Conservation (phyloP, 2,888 invertebrate genomes). For the Harpalus rubripes region DNA sequence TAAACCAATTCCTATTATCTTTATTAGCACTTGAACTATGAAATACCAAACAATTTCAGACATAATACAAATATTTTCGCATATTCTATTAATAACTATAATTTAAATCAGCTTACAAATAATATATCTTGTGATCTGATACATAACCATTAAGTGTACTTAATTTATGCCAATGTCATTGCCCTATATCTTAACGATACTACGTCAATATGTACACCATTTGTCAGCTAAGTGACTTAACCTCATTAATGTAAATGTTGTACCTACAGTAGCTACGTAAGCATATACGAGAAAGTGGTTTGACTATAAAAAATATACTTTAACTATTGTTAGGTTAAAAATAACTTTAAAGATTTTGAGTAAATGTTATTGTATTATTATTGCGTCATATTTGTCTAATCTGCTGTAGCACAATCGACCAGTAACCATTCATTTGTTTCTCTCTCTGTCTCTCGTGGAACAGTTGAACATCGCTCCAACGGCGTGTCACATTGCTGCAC, state of each 20-base stretch:
- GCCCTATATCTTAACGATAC: background rate
- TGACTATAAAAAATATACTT: background rate
- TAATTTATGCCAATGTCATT: background rate
- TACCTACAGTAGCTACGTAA: background rate
- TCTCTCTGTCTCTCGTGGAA: background rate
- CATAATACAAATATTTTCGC: constrained; percentile 4
- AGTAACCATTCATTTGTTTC: background rate
- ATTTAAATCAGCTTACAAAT: background rate
- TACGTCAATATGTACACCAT: background rate
- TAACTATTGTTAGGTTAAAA: background rate
- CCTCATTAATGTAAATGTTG: background rate
- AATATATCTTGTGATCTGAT: background rate
- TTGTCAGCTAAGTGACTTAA: background rate
- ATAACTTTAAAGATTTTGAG: background rate
- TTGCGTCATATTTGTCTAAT: background rate
- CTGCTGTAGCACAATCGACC: background rate
- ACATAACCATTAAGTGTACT: background rate
- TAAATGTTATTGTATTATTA: background rate
- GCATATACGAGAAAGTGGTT: background rate
- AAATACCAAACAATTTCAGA: background rate
- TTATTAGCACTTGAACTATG: background rate
- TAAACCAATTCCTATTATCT: background rate
- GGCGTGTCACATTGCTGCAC: background rate
- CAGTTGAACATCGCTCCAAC: constrained; percentile 16
- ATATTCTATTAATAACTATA: background rate